Conservation (phyloP, 2,113 vertebrate species). For the Podarcis cretensis region DNA sequence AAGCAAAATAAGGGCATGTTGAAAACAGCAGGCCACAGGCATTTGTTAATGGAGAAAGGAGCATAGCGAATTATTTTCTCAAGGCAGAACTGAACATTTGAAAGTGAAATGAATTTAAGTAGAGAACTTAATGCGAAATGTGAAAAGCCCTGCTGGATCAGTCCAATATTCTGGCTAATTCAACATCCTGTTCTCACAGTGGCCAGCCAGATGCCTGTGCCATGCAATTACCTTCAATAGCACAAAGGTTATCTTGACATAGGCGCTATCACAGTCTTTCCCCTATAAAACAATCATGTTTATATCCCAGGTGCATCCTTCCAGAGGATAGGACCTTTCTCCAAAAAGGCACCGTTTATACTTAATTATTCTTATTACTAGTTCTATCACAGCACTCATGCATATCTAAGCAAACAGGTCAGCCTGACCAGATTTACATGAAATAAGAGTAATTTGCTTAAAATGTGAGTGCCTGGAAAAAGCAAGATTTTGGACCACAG, state of each 20-base stretch:
- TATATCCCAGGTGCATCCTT: not conserved
- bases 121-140: no score
- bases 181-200: no score
- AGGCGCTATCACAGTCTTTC: not conserved
- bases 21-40: not conserved
- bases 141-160: no score
- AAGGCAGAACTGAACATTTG: not conserved
- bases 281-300: not conserved
- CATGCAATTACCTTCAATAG: not conserved
- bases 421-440: not conserved
- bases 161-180: no score
- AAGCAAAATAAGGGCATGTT: not conserved
- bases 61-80: not conserved
- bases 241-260: not conserved
- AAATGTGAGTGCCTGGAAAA: not conserved
- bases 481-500: not conserved
- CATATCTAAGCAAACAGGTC: conserved; percentile 2
- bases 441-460: not conserved
- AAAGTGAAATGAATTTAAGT: not conserved
- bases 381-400: not conserved
- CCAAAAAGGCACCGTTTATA: not conserved
- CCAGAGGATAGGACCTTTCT: not conserved
- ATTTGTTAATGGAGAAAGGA: not conserved
- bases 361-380: not conserved
- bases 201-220: not conserved